These are phyloP conservation scores for Saturnia japonica DNA, from an alignment of 2,888 invertebrate genomes.

Conservation along the genomic window DNA sequence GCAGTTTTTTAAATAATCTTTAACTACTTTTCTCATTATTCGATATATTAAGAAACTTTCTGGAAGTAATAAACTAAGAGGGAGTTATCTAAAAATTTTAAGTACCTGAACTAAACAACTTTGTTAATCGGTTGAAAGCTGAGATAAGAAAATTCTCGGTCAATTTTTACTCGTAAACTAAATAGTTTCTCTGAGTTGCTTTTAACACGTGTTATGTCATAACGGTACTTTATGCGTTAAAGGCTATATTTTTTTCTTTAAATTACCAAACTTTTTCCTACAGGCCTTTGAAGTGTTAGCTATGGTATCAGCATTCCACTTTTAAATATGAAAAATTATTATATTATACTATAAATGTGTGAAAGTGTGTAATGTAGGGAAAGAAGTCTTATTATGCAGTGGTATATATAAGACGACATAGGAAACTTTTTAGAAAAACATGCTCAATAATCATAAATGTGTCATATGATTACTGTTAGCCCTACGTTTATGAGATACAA, in stretches of 20 bases:
- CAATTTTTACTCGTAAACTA: slow-evolving; percentile 1
- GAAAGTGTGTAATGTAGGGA: too few relatives aligned
- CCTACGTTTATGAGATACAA: too few relatives aligned
- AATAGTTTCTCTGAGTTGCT: neutral
- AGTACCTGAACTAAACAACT: neutral
- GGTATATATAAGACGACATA: too few relatives aligned
- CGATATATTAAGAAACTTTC: neutral
- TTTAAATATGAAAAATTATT: too few relatives aligned
- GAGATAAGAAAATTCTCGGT: neutral
- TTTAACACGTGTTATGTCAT: neutral
- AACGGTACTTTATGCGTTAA: neutral
- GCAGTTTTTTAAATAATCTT: neutral
- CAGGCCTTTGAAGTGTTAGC: too few relatives aligned
- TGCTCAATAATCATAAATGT: too few relatives aligned
- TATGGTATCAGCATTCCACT: too few relatives aligned
- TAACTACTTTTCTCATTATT: neutral
- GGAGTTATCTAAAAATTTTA: slow-evolving; percentile 9
- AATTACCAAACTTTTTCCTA: neutral
- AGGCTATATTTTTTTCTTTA: neutral
- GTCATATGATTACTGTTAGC: too few relatives aligned
- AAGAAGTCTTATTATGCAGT: too few relatives aligned
- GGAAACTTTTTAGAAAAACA: too few relatives aligned
- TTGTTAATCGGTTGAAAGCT: slow-evolving; percentile 8
- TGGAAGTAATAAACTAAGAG: neutral
- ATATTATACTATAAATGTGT: too few relatives aligned